Conservation (phyloP, 2,888 invertebrate species). For the Ectobius pallidus region DNA sequence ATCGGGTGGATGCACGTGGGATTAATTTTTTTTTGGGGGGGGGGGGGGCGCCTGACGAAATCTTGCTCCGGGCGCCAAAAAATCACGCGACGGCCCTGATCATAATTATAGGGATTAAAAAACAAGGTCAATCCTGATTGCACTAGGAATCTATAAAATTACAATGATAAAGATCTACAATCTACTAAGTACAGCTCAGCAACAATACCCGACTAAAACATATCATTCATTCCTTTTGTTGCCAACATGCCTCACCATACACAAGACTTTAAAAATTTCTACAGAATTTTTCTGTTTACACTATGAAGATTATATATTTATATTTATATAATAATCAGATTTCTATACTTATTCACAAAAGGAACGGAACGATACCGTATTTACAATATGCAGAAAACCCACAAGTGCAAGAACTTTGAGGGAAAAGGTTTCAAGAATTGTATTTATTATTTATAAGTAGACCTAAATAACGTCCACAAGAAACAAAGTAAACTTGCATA, state of each 20-base stretch:
- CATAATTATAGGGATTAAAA: background rate
- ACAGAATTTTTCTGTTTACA: slow-evolving; percentile 31
- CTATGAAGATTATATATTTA: slow-evolving; percentile 37
- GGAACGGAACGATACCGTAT: slow-evolving; percentile 45
- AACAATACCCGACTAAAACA: slow-evolving; percentile 8
- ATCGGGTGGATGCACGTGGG: too few relatives aligned
- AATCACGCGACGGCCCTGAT: too few relatives aligned
- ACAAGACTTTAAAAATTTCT: slow-evolving; percentile 24
- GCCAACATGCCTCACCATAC: slow-evolving; percentile 7
- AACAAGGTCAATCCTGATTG: slow-evolving; percentile 5
- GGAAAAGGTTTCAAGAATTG: background rate
- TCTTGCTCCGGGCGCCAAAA: too few relatives aligned
- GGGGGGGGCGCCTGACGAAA: too few relatives aligned
- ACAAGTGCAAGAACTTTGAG: slow-evolving; percentile 36
- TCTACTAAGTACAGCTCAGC: slow-evolving; percentile 36
- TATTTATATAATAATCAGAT: slow-evolving; percentile 40
- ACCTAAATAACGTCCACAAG: too few relatives aligned
- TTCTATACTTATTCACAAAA: slow-evolving; percentile 46
- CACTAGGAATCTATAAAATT: slow-evolving; percentile 24
- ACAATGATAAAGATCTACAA: slow-evolving; percentile 12
- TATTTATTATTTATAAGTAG: too few relatives aligned
- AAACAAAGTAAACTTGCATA: too few relatives aligned
- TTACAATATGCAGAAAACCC: slow-evolving; percentile 42
- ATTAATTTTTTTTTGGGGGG: too few relatives aligned
- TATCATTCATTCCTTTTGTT: background rate